These are phyloP conservation scores for Henicopernis longicauda DNA, from an alignment of 2,113 vertebrate genomes.

Conservation along the genomic window DNA sequence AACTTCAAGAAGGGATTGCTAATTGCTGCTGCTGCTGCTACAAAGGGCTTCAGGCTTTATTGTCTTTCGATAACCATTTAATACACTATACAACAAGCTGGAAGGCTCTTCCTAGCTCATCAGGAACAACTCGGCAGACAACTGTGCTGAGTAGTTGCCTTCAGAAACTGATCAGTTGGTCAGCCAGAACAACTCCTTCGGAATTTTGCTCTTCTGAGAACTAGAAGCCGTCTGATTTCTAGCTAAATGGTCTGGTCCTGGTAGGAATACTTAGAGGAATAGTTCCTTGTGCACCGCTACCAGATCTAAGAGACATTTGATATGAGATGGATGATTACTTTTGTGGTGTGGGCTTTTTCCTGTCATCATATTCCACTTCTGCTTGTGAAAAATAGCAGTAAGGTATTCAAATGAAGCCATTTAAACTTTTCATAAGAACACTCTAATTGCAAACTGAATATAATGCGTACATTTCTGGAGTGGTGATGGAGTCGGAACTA, in stretches of 20 bases:
- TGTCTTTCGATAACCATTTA: neutral
- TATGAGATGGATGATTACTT: neutral
- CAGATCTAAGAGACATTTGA: neutral
- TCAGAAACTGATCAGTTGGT: neutral
- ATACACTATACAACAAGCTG: neutral
- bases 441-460: neutral
- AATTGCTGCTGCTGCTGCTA: neutral
- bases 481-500: fast-evolving
- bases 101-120: neutral
- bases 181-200: neutral
- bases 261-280: neutral
- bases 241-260: neutral
- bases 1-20: neutral
- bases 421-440: neutral
- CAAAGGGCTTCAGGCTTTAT: neutral
- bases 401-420: neutral
- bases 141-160: neutral
- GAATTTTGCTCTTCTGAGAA: neutral
- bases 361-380: neutral
- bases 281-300: neutral
- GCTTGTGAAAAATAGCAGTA: neutral
- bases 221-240: neutral
- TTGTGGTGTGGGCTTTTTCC: neutral
- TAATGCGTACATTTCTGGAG: neutral
- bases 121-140: neutral